Conservation (phyloP, 1,140 invertebrate genomes). For the Tetragonula clypearis region DNA sequence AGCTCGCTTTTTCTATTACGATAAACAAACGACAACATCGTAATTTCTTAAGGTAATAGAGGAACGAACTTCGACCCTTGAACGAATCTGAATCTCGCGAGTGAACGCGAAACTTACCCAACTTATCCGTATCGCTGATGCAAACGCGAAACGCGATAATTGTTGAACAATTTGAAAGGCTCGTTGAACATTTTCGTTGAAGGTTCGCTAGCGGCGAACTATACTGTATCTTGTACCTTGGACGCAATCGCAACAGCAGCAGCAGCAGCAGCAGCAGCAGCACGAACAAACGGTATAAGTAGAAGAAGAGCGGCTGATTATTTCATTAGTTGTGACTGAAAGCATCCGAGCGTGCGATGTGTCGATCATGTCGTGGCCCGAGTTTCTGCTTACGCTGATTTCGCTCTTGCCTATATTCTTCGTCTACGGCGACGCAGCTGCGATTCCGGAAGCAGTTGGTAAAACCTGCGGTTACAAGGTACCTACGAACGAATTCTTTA, state of each 20-base stretch:
- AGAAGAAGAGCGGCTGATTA: constrained; percentile 43
- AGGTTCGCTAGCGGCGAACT: not conserved
- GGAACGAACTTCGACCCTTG: too few species aligned
- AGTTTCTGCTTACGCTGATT: constrained; percentile 10
- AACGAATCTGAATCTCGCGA: not conserved
- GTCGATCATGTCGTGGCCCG: constrained; percentile 31
- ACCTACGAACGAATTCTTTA: constrained; percentile 14
- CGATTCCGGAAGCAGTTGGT: constrained; percentile 21
- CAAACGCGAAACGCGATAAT: not conserved
- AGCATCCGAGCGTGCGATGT: not conserved
- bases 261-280: not conserved
- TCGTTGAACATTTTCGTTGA: not conserved
- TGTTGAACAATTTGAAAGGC: not conserved
- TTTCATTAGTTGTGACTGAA: constrained; percentile 51
- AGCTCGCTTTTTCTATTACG: not conserved
- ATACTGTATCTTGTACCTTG: constrained; percentile 19
- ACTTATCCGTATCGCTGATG: not conserved
- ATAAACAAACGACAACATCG: not conserved
- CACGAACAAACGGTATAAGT: constrained; percentile 55
- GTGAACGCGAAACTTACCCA: not conserved
- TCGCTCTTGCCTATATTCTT: constrained; percentile 15
- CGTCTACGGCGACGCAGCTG: constrained; percentile 27
- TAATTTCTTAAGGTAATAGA: not conserved
- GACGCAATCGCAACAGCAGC: constrained; percentile 20
- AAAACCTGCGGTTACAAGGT: constrained; percentile 66